phyloP scores from a whole-genome alignment of 2,113 vertebrate genomes.

The Xenopus borealis region DNA sequence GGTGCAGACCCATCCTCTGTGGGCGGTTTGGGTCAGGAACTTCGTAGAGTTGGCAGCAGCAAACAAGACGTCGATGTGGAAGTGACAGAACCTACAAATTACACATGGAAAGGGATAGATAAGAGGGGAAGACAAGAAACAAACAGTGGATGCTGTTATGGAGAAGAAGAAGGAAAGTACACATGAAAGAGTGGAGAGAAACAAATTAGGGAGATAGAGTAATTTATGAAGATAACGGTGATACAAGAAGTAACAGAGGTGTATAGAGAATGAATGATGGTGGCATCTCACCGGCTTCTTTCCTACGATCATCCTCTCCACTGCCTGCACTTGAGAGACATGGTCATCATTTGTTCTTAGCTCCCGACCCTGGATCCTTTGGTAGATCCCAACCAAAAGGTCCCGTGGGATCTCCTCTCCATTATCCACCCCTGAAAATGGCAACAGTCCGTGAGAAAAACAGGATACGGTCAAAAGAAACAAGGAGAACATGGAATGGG shows the following conservation, averaged over 20 bases:
- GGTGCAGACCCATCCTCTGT: constrained; percentile 88
- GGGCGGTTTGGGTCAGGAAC: constrained; percentile 93
- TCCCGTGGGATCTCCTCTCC: constrained; percentile 95
- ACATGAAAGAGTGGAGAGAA: background rate
- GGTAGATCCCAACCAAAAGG: constrained; percentile 92
- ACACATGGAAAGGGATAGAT: background rate
- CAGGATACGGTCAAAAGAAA: background rate
- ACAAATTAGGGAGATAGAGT: background rate
- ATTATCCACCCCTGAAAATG: constrained; percentile 83
- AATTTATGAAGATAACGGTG: background rate
- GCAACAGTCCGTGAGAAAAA: background rate
- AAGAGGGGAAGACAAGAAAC: background rate
- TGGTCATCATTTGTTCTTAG: constrained; percentile 94
- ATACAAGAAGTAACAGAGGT: background rate
- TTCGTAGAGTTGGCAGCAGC: constrained; percentile 95
- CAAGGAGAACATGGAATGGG: too few relatives aligned
- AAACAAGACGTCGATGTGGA: constrained; percentile 90
- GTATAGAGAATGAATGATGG: background rate
- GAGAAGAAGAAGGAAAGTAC: background rate
- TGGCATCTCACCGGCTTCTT: constrained; percentile 86
- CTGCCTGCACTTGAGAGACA: constrained; percentile 94
- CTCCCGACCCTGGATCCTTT: constrained; percentile 92
- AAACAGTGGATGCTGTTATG: background rate
- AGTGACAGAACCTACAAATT: constrained; percentile 80
- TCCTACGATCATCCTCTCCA: constrained; percentile 94